These are phyloP conservation scores for Alentia gelatinosa DNA, from an alignment of 2,888 invertebrate species.

Conservation along the genomic window DNA sequence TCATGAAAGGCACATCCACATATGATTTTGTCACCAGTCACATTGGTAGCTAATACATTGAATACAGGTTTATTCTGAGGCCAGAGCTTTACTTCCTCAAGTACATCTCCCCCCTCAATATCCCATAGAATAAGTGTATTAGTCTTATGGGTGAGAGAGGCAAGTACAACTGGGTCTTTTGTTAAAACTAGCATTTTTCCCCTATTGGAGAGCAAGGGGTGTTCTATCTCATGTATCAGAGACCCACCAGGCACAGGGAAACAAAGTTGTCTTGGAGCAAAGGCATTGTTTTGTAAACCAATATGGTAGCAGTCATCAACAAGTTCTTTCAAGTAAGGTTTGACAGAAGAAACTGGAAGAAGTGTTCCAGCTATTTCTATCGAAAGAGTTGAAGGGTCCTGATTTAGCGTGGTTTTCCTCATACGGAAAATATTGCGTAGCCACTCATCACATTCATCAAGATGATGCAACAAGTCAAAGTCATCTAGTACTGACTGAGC, in stretches of 20 bases:
- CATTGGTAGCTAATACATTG: constrained; percentile 66
- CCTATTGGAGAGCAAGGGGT: constrained; percentile 81
- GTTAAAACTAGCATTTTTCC: constrained; percentile 63
- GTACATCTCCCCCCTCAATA: constrained; percentile 67
- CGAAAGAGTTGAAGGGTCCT: constrained; percentile 95
- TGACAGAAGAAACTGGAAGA: constrained; percentile 85
- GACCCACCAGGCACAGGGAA: constrained; percentile 54
- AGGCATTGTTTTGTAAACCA: constrained; percentile 86
- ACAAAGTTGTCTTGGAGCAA: constrained; percentile 54
- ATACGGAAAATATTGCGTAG: not conserved
- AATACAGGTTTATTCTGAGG: constrained; percentile 59
- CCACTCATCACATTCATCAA: constrained; percentile 87
- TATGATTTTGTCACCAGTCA: constrained; percentile 63
- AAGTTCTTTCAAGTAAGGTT: constrained; percentile 83
- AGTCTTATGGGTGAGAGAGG: constrained; percentile 62
- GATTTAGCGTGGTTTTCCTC: constrained; percentile 82
- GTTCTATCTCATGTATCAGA: constrained; percentile 49
- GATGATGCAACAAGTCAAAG: constrained; percentile 82
- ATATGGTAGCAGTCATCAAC: constrained; percentile 92
- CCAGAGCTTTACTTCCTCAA: constrained; percentile 60
- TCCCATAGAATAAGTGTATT: constrained; percentile 69
- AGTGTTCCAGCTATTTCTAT: constrained; percentile 94
- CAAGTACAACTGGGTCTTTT: constrained; percentile 65
- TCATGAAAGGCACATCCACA: constrained; percentile 67
- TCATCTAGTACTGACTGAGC: constrained; percentile 96